Evolutionary conservation across 2,888 invertebrate genomes (phyloP), one percentile per base, ranked within the genome.

Genomic region (Stomorhina lunata): DNA sequence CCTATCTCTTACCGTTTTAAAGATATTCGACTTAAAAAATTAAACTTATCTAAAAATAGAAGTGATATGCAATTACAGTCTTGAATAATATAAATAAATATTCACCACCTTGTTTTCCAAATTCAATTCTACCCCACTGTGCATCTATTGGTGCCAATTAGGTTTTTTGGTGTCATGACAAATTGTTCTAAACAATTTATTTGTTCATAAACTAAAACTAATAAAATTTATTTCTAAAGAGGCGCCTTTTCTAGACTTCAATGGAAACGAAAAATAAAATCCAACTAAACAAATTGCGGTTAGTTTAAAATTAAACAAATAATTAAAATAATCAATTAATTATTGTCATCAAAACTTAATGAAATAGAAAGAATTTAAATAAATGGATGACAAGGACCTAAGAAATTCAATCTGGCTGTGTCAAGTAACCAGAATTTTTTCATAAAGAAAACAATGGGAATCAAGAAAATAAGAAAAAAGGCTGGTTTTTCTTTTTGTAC

Each of bases 151-250:
- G 1, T 53, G 43, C 15, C 63, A 53, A 32, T 43, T 63, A 22
- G n/a, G 32, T 43, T 61, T 43, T 73, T 29, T 55, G n/a, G 17
- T 43, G 63, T 48, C 53, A 25, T 0, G 12, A 22, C 45, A 27
- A 7, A 17, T 17, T 29, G 17, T 53, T 43, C 20, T 50, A 27
- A 53, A 50, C 53, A n/a, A 53, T 53, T 40, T 22, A 32, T 50
- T 63, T 32, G 29, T 55, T 9, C 50, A 57, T 57, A 45, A 27
- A 48, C 45, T 34, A 7, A n/a, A 5, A 43, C 17, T 34, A 66
- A 48, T 45, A 55, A 55, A 65, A 65, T 65, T 34, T 66, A 76
- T 76, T 66, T 45, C 9, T 48, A 75, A 37, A 57, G 4, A 17
- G 75, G 75, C 75, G 75, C 75, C 65, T 66, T 20, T 15, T 29